A percentile compares a stretch with the other conserved stretches of the same genome.
Conservation (phyloP, 2,888 invertebrate species). For the Melanargia galathea region DNA sequence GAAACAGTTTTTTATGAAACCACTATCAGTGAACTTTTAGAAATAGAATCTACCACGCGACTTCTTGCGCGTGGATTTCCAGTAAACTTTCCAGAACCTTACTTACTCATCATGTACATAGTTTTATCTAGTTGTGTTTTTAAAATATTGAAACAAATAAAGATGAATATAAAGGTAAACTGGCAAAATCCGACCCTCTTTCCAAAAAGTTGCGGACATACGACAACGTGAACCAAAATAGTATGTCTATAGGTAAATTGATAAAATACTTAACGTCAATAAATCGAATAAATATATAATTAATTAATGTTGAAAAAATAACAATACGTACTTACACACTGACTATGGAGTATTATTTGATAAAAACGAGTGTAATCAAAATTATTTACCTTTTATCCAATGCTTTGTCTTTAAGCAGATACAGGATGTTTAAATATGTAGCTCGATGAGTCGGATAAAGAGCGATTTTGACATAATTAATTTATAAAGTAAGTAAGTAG, state of each 20-base stretch:
- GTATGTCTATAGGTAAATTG: neutral
- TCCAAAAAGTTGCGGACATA: too few species aligned
- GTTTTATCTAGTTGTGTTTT: too few species aligned
- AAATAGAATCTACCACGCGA: too few species aligned
- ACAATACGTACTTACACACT: conserved; percentile 11
- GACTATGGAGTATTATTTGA: conserved; percentile 20
- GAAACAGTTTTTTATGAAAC: neutral
- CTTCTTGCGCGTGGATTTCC: too few species aligned
- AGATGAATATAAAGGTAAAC: too few species aligned
- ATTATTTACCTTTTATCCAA: conserved; percentile 7
- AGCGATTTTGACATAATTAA: neutral
- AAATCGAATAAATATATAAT: neutral
- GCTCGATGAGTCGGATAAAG: neutral
- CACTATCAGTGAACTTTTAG: too few species aligned
- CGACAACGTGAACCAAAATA: neutral
- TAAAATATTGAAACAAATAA: too few species aligned
- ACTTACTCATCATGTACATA: too few species aligned
- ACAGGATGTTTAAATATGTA: neutral
- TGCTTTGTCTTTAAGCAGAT: neutral
- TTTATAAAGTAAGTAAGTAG: too few species aligned
- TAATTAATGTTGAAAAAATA: neutral
- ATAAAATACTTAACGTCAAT: neutral
- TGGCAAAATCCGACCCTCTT: too few species aligned
- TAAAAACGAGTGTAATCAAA: conserved; percentile 14
- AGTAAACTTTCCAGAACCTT: too few species aligned